Evolutionary conservation across 2,113 vertebrate genomes (phyloP).

Genomic region (Garra rufa): DNA sequence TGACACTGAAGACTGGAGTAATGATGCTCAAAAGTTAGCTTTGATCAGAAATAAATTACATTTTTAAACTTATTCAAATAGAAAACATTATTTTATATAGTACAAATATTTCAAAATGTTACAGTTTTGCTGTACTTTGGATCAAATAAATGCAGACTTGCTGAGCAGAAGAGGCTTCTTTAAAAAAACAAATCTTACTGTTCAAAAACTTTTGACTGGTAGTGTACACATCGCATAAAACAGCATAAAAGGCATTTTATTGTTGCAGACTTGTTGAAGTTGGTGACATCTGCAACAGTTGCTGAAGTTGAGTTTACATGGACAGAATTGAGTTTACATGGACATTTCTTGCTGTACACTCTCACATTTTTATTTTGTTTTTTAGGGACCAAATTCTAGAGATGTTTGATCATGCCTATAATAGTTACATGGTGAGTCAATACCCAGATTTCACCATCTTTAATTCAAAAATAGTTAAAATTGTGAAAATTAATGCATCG

Average conservation of each 20-base stretch:
- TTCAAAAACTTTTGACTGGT: too few relatives aligned
- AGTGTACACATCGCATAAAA: too few relatives aligned
- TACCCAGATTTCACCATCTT: not conserved
- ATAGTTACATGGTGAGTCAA: constrained; percentile 83
- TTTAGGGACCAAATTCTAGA: constrained; percentile 80
- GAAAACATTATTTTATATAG: too few relatives aligned
- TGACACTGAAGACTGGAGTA: too few relatives aligned
- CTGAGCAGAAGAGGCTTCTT: too few relatives aligned
- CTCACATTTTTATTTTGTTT: not conserved
- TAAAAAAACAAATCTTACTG: too few relatives aligned
- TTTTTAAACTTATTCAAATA: too few relatives aligned
- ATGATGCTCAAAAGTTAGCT: too few relatives aligned
- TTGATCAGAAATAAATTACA: too few relatives aligned
- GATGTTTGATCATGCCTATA: constrained; percentile 85
- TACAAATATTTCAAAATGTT: too few relatives aligned
- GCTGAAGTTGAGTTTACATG: not conserved
- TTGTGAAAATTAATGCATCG: not conserved
- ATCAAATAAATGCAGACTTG: too few relatives aligned
- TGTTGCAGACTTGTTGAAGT: not conserved
- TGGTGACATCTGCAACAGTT: not conserved
- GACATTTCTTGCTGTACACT: not conserved
- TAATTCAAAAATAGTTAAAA: not conserved
- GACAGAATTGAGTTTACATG: not conserved
- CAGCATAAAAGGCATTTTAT: not conserved
- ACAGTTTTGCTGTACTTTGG: too few relatives aligned